These are phyloP conservation scores for Psammodynastes pulverulentus DNA, from an alignment of 2,113 vertebrate genomes.

Conservation along the genomic window DNA sequence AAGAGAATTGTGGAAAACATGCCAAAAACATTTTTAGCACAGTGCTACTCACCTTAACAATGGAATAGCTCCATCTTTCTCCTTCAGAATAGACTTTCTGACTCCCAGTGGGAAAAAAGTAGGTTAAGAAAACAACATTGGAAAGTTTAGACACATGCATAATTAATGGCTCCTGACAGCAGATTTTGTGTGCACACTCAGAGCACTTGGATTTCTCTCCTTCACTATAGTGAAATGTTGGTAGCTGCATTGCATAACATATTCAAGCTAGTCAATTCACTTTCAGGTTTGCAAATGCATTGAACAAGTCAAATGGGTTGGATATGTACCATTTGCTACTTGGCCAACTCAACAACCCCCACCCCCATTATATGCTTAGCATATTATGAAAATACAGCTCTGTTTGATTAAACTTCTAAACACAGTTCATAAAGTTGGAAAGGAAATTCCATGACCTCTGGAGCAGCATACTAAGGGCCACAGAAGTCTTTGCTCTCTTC, in stretches of 20 bases:
- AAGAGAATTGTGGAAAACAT: not conserved
- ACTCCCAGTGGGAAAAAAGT: not conserved
- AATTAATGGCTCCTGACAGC: not conserved
- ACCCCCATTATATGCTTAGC: not conserved
- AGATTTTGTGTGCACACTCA: not conserved
- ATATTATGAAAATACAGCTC: not conserved
- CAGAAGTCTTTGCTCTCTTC: not conserved
- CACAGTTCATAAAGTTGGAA: not conserved
- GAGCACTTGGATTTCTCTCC: not conserved
- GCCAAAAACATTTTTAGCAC: not conserved
- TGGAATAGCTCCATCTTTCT: not conserved
- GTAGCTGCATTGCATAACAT: not conserved
- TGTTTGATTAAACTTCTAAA: not conserved
- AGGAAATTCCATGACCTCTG: not conserved
- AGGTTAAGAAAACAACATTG: not conserved
- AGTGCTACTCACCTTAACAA: not conserved
- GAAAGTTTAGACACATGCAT: not conserved
- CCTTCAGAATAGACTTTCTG: not conserved
- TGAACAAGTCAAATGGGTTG: not conserved
- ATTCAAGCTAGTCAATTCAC: not conserved
- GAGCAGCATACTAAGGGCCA: not conserved
- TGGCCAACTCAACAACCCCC: not conserved
- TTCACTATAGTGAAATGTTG: not conserved
- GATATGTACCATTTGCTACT: not conserved
- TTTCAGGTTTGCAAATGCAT: not conserved